phyloP scores from a whole-genome alignment of 2,113 vertebrate species.

The human region GRCh38 chr16:55910001-55910500 shows the following conservation, averaged over 20 bases:
- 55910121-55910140: not conserved
- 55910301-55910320: not conserved
- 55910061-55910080: not conserved
- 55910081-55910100: not conserved
- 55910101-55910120: not conserved
- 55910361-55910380: not conserved
- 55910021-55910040: not conserved
- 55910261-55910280: not conserved
- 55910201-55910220: not conserved
- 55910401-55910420: not conserved
- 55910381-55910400: not conserved
- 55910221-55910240: not conserved
- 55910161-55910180: not conserved
- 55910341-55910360: not conserved
- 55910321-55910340: not conserved
- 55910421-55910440: not conserved
- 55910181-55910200: not conserved
- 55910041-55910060: not conserved
- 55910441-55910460: not conserved
- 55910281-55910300: not conserved
- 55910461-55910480: not conserved
- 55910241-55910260: not conserved
- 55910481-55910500: not conserved
- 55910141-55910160: rapidly evolving
- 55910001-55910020: not conserved